Conservation (phyloP, 1,140 invertebrate species). For the Eurytemora carolleeae region DNA sequence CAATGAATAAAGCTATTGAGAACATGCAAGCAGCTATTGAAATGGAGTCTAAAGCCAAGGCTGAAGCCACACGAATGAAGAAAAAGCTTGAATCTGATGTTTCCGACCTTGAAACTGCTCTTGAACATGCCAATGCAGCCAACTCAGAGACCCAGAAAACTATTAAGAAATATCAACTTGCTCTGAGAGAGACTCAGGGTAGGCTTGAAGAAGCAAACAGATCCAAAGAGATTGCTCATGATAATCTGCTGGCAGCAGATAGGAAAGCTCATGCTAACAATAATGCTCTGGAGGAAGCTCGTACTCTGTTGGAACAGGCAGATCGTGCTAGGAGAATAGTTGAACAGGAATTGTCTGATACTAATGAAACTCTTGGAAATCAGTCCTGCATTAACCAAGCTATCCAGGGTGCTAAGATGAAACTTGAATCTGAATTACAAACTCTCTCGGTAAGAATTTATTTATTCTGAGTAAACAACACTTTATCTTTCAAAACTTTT, state of each 20-base stretch:
- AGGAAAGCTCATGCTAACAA: conserved; percentile 29
- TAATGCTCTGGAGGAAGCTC: conserved; percentile 33
- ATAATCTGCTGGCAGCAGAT: conserved; percentile 33
- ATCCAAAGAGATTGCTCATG: conserved; percentile 34
- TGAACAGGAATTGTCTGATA: conserved; percentile 85
- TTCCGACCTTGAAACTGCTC: conserved; percentile 73
- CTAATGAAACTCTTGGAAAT: conserved; percentile 91
- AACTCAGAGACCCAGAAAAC: conserved; percentile 40
- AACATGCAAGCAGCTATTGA: conserved; percentile 40
- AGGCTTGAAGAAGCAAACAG: conserved; percentile 38
- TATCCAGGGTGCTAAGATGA: conserved; percentile 84
- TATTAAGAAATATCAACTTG: conserved; percentile 36
- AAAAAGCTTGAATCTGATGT: conserved; percentile 99
- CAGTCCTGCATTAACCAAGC: conserved; percentile 74
- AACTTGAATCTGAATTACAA: conserved; percentile 88
- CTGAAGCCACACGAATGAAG: conserved; percentile 64
- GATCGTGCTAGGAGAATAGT: conserved; percentile 81
- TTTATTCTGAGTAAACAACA: no score
- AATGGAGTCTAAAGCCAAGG: conserved; percentile 37
- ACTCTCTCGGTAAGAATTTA: conserved; percentile 55
- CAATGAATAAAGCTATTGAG: conserved; percentile 38
- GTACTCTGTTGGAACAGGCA: conserved; percentile 32
- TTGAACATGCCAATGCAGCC: conserved; percentile 35
- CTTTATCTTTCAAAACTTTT: conserved; percentile 14
- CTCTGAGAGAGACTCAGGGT: conserved; percentile 30